Base-by-base conservation (phyloP, 1,140 invertebrate genomes). In the Antheraea mylitta region DNA sequence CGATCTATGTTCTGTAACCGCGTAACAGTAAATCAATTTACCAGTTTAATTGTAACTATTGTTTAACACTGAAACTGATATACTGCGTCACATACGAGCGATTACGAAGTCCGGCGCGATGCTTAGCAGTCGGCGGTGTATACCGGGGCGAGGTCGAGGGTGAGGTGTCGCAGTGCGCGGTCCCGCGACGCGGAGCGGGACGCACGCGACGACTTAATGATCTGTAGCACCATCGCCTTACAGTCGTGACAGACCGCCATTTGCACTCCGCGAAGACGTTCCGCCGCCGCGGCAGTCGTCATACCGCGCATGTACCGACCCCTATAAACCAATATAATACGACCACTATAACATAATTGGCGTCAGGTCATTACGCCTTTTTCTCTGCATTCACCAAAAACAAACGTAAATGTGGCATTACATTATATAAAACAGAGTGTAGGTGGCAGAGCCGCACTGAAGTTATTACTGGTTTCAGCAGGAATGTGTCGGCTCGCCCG, bases 161-260 rank as follows among this genome's bases (percentile, higher is more conserved):
- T 97, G 73, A 97, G 94, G 90, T 96, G 96, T 73, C 96, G 94
- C 71, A 97, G 94, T 70, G 96, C 95, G 83, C 96, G 95, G 91
- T 96, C 96, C 69, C 96, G 93, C 74, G 95, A 96, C 59, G 96
- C 96, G 61, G 96, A 95, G 69, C 96, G 94, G 64, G 95, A 96
- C 53, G 95, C 96, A 79, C 96, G 94, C 9, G 96, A 96, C 16
- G 96, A 96, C 89, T 96, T 96, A 78, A 98, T 98, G 81, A 98
- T 98, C 91, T 98, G 97, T 72, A 97, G 94, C 42, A 99, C 96
- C 96, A 99, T 97, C 9, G 96, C 96, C 84, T 98, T 98, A 92
- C 98, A 99, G 92, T 99, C 98, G 82, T 97, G 95, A 87, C 98
- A 99, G 18, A 99, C 97, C 42, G 96, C 95, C 94, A 98, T 97